phyloP scores from a whole-genome alignment of 2,113 vertebrate genomes.

The Haliaeetus leucogaster region DNA sequence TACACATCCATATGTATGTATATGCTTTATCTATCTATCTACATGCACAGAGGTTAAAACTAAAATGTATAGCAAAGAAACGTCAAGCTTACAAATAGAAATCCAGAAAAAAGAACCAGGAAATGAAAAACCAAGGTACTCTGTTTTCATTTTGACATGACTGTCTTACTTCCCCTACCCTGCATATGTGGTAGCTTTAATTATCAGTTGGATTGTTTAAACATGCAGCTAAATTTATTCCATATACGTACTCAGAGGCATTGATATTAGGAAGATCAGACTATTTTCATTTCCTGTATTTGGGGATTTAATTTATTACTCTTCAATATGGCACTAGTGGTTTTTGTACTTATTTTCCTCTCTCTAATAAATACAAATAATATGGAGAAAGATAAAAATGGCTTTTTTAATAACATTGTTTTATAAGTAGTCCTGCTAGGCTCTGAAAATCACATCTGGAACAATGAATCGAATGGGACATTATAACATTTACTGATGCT shows the following conservation, averaged over 20 bases:
- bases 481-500: conserved; percentile 1
- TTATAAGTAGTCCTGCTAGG: not conserved
- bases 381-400: conserved; percentile 6
- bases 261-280: not conserved
- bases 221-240: not conserved
- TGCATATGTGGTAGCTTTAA: not conserved
- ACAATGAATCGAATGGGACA: not conserved
- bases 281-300: conserved; percentile 46
- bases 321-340: not conserved
- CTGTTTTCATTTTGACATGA: not conserved
- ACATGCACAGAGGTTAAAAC: not conserved
- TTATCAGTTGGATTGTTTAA: not conserved
- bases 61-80: not conserved
- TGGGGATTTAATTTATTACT: not conserved
- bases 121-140: not conserved
- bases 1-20: not conserved
- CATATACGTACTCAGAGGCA: not conserved
- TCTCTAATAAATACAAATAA: conserved; percentile 20
- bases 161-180: not conserved
- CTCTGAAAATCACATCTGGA: not conserved
- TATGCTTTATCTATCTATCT: not conserved
- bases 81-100: not conserved
- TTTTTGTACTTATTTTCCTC: not conserved
- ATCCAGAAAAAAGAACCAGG: not conserved
- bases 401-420: not conserved